These are phyloP conservation scores for Pentalonia nigronervosa DNA, from an alignment of 1,140 invertebrate species.

Conservation along the genomic window DNA sequence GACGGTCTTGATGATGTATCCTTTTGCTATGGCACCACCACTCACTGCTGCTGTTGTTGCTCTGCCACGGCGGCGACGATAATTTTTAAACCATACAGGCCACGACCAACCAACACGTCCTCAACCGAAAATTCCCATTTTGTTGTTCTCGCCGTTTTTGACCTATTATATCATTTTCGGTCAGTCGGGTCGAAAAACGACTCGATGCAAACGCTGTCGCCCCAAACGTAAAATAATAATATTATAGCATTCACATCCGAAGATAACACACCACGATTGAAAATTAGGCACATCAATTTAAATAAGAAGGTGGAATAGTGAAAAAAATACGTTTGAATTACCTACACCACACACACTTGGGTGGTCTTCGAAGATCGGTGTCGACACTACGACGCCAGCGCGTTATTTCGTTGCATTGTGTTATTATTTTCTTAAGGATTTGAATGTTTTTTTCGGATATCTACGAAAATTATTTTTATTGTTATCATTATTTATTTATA, in stretches of 20 bases:
- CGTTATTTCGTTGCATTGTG: background rate
- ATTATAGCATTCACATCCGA: background rate
- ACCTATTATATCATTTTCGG: background rate
- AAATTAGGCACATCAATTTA: background rate
- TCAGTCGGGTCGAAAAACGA: background rate
- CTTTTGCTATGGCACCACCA: background rate
- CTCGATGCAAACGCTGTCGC: background rate
- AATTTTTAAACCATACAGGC: slow-evolving; percentile 15
- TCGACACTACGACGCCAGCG: background rate
- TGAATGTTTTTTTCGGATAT: background rate
- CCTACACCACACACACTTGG: background rate
- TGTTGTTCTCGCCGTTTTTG: background rate
- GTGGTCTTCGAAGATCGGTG: background rate
- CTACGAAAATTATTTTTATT: background rate
- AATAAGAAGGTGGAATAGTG: background rate
- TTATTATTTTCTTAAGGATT: background rate
- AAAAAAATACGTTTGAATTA: background rate
- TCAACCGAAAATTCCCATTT: background rate
- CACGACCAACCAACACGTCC: background rate
- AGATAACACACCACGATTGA: background rate
- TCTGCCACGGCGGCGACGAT: background rate
- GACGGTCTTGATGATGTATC: slow-evolving; percentile 31
- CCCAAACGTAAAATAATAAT: background rate
- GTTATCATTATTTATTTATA: background rate
- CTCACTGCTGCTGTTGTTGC: background rate